phyloP scores from a whole-genome alignment of 2,888 invertebrate species.

The Cyclophora punctaria region DNA sequence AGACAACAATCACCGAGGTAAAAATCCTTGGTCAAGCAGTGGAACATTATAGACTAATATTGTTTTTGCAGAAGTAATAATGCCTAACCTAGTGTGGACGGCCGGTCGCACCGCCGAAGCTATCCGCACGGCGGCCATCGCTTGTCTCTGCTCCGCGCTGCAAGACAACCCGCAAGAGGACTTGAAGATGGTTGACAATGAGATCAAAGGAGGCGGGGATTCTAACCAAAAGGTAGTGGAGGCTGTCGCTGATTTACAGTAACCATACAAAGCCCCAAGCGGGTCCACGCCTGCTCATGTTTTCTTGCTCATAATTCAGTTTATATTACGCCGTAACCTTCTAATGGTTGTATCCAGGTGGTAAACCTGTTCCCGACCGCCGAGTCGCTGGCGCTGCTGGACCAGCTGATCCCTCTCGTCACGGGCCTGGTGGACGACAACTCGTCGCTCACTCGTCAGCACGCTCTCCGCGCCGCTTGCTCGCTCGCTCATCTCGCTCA shows the following conservation, averaged over 20 bases:
- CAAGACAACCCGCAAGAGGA: constrained; percentile 46
- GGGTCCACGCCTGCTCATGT: too few species aligned
- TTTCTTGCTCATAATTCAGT: too few species aligned
- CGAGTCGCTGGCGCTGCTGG: constrained; percentile 60
- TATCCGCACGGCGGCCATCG: constrained; percentile 83
- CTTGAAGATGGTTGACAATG: constrained; percentile 4
- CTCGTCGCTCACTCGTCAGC: constrained; percentile 75
- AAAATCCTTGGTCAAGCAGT: too few species aligned
- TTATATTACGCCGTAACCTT: too few species aligned
- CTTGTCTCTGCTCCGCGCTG: constrained; percentile 81
- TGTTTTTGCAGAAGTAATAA: constrained; percentile 74
- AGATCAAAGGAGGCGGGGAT: constrained; percentile 41
- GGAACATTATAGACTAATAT: too few species aligned
- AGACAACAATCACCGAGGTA: too few species aligned
- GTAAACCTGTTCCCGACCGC: constrained; percentile 65
- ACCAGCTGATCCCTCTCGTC: constrained; percentile 73
- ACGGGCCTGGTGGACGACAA: constrained; percentile 79
- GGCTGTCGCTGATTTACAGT: too few species aligned
- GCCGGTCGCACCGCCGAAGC: constrained; percentile 86
- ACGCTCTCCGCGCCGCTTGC: constrained; percentile 74
- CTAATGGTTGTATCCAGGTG: constrained; percentile 26
- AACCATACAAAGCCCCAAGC: too few species aligned
- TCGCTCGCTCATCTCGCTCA: constrained; percentile 53
- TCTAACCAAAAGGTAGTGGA: constrained; percentile 42
- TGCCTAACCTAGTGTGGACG: constrained; percentile 84